Evolutionary conservation across 1,140 invertebrate species (phyloP).

Genomic region (Drosophila mauritiana): DNA sequence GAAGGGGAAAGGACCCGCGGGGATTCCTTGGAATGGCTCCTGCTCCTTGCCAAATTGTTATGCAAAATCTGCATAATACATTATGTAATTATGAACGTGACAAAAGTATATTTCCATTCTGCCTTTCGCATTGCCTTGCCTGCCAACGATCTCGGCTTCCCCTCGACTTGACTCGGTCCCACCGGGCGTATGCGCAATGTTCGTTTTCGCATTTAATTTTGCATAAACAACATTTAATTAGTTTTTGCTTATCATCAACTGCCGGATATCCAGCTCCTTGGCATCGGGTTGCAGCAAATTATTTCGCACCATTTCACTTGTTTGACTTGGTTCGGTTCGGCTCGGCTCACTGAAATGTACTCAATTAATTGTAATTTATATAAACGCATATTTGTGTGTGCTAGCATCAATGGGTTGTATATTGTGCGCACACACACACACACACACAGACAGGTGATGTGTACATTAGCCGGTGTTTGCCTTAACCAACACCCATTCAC

Average conservation of each 20-base stretch:
- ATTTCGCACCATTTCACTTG: slow-evolving; percentile 70
- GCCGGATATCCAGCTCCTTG: slow-evolving; percentile 39
- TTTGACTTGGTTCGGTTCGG: slow-evolving; percentile 28
- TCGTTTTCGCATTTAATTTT: slow-evolving; percentile 52
- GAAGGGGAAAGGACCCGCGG: not conserved
- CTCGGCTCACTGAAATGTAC: slow-evolving; percentile 38
- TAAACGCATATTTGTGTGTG: slow-evolving; percentile 26
- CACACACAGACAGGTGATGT: not conserved
- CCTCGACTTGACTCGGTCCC: not conserved
- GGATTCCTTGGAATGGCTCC: slow-evolving; percentile 11
- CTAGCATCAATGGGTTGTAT: slow-evolving; percentile 4
- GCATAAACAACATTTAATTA: slow-evolving; percentile 64
- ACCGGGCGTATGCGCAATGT: slow-evolving; percentile 60
- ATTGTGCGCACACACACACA: not conserved
- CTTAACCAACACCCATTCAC: slow-evolving; percentile 6
- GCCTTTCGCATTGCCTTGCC: not conserved
- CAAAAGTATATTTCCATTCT: slow-evolving; percentile 54
- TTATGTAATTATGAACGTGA: slow-evolving; percentile 81
- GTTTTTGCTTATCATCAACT: slow-evolving; percentile 42
- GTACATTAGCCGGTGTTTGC: slow-evolving; percentile 13
- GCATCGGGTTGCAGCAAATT: slow-evolving; percentile 48
- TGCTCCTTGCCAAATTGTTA: slow-evolving; percentile 65
- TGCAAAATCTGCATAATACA: slow-evolving; percentile 81
- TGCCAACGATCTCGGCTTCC: too few species aligned
- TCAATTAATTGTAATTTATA: slow-evolving; percentile 78